Conservation (phyloP, 2,113 vertebrate genomes). For the Mugil cephalus region DNA sequence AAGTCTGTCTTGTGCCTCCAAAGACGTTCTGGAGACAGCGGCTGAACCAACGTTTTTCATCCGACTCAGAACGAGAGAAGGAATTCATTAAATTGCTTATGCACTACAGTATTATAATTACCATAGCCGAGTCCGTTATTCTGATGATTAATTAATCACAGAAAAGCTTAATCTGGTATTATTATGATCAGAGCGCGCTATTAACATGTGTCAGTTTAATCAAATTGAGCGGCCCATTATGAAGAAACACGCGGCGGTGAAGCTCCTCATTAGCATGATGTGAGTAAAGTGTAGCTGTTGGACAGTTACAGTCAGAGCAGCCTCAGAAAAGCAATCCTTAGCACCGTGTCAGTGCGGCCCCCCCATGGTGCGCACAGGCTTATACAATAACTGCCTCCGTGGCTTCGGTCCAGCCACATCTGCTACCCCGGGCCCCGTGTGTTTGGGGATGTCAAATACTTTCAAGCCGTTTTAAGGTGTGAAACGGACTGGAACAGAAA, state of each 20-base stretch:
- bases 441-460: slow-evolving; percentile 84
- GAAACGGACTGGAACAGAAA: slow-evolving; percentile 83
- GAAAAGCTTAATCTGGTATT: slow-evolving; percentile 53
- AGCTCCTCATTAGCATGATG: slow-evolving; percentile 1
- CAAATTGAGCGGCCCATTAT: slow-evolving; percentile 28
- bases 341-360: slow-evolving; percentile 57
- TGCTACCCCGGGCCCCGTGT: slow-evolving; percentile 70
- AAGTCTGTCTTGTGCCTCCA: no score
- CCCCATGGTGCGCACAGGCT: slow-evolving; percentile 41
- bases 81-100: slow-evolving; percentile 50
- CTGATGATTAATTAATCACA: slow-evolving; percentile 57
- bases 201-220: slow-evolving; percentile 45
- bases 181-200: slow-evolving; percentile 38
- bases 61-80: slow-evolving; percentile 15
- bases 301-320: slow-evolving; percentile 49
- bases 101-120: slow-evolving; percentile 48
- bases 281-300: slow-evolving; percentile 23
- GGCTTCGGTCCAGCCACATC: slow-evolving; percentile 73
- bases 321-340: slow-evolving; percentile 52
- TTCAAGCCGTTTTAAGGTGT: slow-evolving; percentile 81
- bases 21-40: neutral
- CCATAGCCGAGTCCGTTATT: slow-evolving; percentile 50
- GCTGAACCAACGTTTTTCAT: slow-evolving; percentile 26
- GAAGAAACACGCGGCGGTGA: slow-evolving; percentile 19
- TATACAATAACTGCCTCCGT: slow-evolving; percentile 79